These are phyloP conservation scores for Sarcophaga bullata DNA, from an alignment of 1,140 invertebrate species.

Conservation along the genomic window DNA sequence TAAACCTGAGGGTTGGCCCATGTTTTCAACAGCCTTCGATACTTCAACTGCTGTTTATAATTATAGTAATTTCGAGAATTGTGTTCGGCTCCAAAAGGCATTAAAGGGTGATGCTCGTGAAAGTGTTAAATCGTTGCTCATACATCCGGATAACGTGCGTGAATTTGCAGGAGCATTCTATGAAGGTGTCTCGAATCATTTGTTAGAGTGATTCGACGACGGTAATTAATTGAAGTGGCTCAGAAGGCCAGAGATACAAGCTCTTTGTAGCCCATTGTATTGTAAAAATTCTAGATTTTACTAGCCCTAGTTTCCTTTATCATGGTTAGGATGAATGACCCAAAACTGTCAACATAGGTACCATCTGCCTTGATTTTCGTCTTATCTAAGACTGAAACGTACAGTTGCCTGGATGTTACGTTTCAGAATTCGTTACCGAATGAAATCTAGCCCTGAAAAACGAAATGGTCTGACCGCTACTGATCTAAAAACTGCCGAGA, in stretches of 20 bases:
- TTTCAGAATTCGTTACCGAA: background rate
- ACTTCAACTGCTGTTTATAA: background rate
- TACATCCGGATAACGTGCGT: constrained; percentile 17
- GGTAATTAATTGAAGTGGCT: too few relatives aligned
- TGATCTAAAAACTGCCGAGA: background rate
- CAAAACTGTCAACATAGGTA: background rate
- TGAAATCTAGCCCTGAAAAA: background rate
- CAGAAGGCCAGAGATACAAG: too few relatives aligned
- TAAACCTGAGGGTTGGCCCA: constrained; percentile 33
- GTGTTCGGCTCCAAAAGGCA: constrained; percentile 23
- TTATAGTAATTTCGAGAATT: constrained; percentile 38
- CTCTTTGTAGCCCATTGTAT: too few relatives aligned
- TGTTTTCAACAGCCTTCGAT: constrained; percentile 5
- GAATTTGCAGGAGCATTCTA: too few relatives aligned
- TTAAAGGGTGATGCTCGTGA: constrained; percentile 21
- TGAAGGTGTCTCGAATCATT: too few relatives aligned
- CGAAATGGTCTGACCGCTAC: too few relatives aligned
- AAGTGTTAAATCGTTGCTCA: background rate
- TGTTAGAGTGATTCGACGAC: too few relatives aligned
- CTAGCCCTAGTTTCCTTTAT: constrained; percentile 11
- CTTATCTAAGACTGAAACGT: too few relatives aligned
- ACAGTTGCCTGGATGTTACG: background rate
- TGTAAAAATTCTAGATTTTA: too few relatives aligned
- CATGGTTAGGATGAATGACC: background rate
- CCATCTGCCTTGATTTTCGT: too few relatives aligned